Evolutionary conservation across 1,140 invertebrate genomes (phyloP), one percentile per base, ranked within the genome.

Genomic region (Zaprionus ornatus): DNA sequence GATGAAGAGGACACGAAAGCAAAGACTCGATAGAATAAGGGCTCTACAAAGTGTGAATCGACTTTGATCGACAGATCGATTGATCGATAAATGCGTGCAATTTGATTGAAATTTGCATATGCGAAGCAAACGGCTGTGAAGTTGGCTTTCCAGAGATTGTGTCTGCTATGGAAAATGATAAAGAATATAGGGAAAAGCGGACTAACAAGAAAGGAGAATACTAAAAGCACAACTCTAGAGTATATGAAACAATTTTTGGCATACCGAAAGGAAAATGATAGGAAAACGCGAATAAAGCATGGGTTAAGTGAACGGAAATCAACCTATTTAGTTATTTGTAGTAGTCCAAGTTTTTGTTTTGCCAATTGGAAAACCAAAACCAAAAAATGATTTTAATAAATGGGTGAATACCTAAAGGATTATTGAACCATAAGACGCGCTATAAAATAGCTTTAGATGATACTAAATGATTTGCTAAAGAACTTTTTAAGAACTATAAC

Each of bases 81-180:
- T 48, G 19, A 48, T 74, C 71, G 57, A 72, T 71, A 63, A 37
- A 25, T 50, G 10, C 17, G 12, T 66, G 52, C 77, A 83, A 84
- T 63, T 80, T 69, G 69, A 74, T 70, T 19, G 54, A 63, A 56
- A 85, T 74, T 84, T 77, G 82, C 77, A 69, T n/a, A 61, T 54
- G 65, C 84, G 63, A 88, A 80, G 83, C 84, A 84, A 88, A 90
- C 52, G 84, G 84, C 84, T 88, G 84, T 88, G 84, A 88, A 87
- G 87, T 90, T 88, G 85, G 84, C 84, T 83, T 65, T 76, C 65
- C 60, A 65, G 74, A 60, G 59, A 71, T 59, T 52, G 19, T 48
- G 57, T 42, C 48, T 54, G 64, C 59, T 52, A 29, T 55, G 62
- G 12, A 35, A 52, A 50, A 72, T 75, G 40, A 56, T 19, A 50